phyloP scores from a whole-genome alignment of 2,888 invertebrate genomes.

The Matsumyia berberina region DNA sequence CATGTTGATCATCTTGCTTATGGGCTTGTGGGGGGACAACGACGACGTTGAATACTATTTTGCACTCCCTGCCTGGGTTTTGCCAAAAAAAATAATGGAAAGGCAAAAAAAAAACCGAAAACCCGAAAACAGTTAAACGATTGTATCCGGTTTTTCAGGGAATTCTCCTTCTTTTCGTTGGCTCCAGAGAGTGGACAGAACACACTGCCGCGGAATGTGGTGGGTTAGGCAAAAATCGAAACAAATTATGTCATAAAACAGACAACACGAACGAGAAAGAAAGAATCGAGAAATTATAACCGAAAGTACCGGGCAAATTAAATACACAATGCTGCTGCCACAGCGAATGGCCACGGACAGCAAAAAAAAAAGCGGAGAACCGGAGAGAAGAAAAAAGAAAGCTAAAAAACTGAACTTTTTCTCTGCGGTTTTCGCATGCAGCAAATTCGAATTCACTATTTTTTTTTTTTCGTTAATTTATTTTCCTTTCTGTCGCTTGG shows the following conservation, averaged over 20 bases:
- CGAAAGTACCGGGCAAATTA: slow-evolving; percentile 40
- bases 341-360: slow-evolving; percentile 31
- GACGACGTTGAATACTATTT: slow-evolving; percentile 8
- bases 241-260: slow-evolving; percentile 70
- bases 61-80: slow-evolving; percentile 9
- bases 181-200: slow-evolving; percentile 24
- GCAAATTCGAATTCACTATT: slow-evolving; percentile 26
- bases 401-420: slow-evolving; percentile 63
- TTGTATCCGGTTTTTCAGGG: slow-evolving; percentile 60
- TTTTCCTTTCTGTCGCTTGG: slow-evolving; percentile 1
- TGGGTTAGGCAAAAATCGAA: slow-evolving; percentile 55
- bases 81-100: no score
- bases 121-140: slow-evolving; percentile 54
- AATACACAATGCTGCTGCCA: slow-evolving; percentile 30
- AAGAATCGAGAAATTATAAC: slow-evolving; percentile 52
- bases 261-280: slow-evolving; percentile 11
- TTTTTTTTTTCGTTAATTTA: no score
- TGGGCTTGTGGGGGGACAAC: no score
- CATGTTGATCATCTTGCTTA: slow-evolving; percentile 84
- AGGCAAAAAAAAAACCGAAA: slow-evolving; percentile 31
- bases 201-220: slow-evolving; percentile 55
- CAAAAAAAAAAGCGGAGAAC: slow-evolving; percentile 7
- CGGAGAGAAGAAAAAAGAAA: slow-evolving; percentile 67
- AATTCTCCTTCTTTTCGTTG: slow-evolving; percentile 29
- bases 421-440: slow-evolving; percentile 53